A percentile compares a stretch with the other conserved stretches of the same genome.
Conservation (phyloP, 1,140 invertebrate genomes). For the Lanistes nyassanus region DNA sequence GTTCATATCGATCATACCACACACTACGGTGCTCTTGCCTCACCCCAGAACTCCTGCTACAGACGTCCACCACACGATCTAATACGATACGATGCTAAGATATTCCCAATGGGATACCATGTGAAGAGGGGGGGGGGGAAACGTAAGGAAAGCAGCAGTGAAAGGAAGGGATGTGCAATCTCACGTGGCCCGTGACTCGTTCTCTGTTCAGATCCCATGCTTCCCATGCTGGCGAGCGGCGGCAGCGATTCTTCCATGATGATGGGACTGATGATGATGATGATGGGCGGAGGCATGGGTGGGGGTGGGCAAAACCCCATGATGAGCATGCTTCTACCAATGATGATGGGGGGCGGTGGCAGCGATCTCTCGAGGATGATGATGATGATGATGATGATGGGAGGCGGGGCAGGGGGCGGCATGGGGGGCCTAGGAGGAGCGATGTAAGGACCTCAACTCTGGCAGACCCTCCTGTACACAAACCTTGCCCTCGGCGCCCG, state of each 20-base stretch:
- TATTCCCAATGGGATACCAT: too few species aligned
- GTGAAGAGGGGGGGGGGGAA: too few species aligned
- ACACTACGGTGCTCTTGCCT: too few species aligned
- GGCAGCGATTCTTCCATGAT: background rate
- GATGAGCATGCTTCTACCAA: conserved; percentile 13
- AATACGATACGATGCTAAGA: too few species aligned
- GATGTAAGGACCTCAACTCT: background rate
- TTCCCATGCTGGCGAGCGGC: background rate
- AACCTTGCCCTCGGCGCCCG: too few species aligned
- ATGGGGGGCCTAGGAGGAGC: background rate
- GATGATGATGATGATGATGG: conserved; percentile 17
- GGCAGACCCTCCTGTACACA: background rate
- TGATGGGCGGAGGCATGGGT: background rate
- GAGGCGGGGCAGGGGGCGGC: background rate
- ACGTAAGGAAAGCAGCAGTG: too few species aligned
- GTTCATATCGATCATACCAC: too few species aligned
- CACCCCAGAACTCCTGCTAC: too few species aligned
- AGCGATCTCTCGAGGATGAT: conserved; percentile 13
- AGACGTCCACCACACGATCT: too few species aligned
- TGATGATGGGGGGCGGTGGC: conserved; percentile 22
- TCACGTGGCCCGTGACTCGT: background rate
- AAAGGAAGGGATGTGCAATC: too few species aligned
- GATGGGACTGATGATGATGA: background rate
- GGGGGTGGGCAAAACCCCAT: background rate
- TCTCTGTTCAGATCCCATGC: background rate